Conservation (phyloP, 2,797 vertebrate genomes). For the Pseudochirops corinnae region DNA sequence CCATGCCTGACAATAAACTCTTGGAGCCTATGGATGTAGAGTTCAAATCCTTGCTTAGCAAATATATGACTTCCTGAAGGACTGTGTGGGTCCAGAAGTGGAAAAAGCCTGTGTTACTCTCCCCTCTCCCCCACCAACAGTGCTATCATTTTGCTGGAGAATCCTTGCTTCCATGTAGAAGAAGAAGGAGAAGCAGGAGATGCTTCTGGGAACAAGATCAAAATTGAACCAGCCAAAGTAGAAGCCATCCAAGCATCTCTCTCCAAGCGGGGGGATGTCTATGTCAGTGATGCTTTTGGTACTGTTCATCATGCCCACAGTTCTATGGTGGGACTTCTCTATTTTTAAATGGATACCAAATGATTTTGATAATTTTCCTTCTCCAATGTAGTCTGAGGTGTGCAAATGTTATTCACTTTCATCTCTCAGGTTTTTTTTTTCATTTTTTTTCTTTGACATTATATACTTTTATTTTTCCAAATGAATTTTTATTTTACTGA, state of each 20-base stretch:
- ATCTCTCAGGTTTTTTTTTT: not conserved
- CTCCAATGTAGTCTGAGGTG: not conserved
- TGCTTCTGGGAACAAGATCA: slow-evolving; percentile 93
- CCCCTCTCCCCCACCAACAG: slow-evolving; percentile 88
- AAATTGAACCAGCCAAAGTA: no score
- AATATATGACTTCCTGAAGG: slow-evolving; percentile 93
- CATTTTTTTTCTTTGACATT: not conserved
- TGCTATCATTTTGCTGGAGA: slow-evolving; percentile 96
- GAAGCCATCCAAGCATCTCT: no score
- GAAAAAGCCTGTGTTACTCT: slow-evolving; percentile 82
- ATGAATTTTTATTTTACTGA: not conserved
- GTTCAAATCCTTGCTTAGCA: slow-evolving; percentile 93
- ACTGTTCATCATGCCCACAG: no score
- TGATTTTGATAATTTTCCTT: not conserved
- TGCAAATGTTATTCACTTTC: not conserved
- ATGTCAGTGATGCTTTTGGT: no score
- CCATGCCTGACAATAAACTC: slow-evolving; percentile 97
- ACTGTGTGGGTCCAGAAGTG: slow-evolving; percentile 67
- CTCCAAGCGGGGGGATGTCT: no score
- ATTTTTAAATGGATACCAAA: not conserved
- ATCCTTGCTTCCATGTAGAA: slow-evolving; percentile 97
- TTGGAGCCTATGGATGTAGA: slow-evolving; percentile 92
- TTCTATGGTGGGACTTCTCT: not conserved
- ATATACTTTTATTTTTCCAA: not conserved
- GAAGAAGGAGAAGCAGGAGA: slow-evolving; percentile 97